Evolutionary conservation across 1,140 invertebrate genomes (phyloP).

Genomic region (Drosophila bocqueti): DNA sequence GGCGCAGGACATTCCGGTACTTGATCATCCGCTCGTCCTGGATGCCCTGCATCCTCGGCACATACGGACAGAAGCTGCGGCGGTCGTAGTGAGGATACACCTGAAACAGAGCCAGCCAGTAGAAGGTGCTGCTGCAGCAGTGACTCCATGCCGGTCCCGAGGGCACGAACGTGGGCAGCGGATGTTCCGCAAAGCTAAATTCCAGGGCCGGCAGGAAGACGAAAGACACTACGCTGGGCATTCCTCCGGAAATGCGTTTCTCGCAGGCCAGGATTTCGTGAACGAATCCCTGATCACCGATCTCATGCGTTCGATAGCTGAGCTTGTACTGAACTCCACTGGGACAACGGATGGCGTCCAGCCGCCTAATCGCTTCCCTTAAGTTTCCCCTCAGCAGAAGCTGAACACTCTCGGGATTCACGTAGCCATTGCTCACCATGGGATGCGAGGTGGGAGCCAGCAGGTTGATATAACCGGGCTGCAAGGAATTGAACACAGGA

Average conservation of each 20-base stretch:
- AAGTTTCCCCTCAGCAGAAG: constrained; percentile 52
- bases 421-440: constrained; percentile 47
- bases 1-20: constrained; percentile 53
- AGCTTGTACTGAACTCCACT: constrained; percentile 49
- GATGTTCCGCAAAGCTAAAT: constrained; percentile 49
- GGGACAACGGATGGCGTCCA: constrained; percentile 29
- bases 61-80: constrained; percentile 62
- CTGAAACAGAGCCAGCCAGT: constrained; percentile 61
- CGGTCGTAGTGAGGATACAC: constrained; percentile 56
- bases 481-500: constrained; percentile 52
- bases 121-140: constrained; percentile 51
- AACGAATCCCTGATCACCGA: constrained; percentile 61
- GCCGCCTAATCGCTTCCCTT: constrained; percentile 35
- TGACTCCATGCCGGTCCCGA: constrained; percentile 48
- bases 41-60: constrained; percentile 57
- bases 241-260: constrained; percentile 30
- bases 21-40: constrained; percentile 57
- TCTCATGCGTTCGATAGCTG: constrained; percentile 58
- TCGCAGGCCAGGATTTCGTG: constrained; percentile 59
- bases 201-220: constrained; percentile 58
- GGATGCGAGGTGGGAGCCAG: constrained; percentile 42
- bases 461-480: constrained; percentile 58
- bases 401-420: constrained; percentile 59
- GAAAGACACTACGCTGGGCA: constrained; percentile 61
- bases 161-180: constrained; percentile 51